Evolutionary conservation across 2,113 vertebrate species (phyloP), one percentile per base, ranked within the genome.

Genomic region (Neolamprologus tretocephalus): DNA sequence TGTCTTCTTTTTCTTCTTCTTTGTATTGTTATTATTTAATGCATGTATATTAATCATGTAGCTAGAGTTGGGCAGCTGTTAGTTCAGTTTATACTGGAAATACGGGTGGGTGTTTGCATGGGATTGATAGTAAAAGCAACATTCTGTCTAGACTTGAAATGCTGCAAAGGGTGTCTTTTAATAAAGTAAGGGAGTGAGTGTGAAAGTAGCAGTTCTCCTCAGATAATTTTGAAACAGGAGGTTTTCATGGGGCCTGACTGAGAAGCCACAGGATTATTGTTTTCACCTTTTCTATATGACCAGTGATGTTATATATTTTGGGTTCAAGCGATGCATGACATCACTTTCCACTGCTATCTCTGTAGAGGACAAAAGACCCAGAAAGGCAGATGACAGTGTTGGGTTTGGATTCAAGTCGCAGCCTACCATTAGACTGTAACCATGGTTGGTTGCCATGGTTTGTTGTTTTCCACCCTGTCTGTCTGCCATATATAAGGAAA

Each of bases 281-380:
- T 91, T 87, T 88, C 40, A 75, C 23, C 35, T 86, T 84, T 90
- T 86, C 91, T 94, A 89, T 94, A 91, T 66, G 85, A 83, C 53
- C 86, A 51, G n/a, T 63, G 13, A 86, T 85, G 49, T 49, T 49
- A 78, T 87, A 86, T 87, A 85, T 92, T 88, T 47, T 83, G 37
- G 82, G 82, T 91, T 90, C 10, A 49, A 42, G 78, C 2, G 9
- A 78, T 58, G 80, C 75, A 95, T 94, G 91, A 94, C 94, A 89
- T 95, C 88, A 95, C 73, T 94, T 94, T 95, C 94, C 92, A 92
- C 89, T 90, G 84, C 94, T 94, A 95, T 95, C 91, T 92, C 35
- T 51, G 12, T 47, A 47, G 23, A 47, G 42, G n/a, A 90, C 88
- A 89, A 89, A 45, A 73, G 78, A 21, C 45, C 40, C 23, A 83